These are phyloP conservation scores for Apocheima hispidaria DNA, from an alignment of 2,888 invertebrate genomes.

Conservation along the genomic window DNA sequence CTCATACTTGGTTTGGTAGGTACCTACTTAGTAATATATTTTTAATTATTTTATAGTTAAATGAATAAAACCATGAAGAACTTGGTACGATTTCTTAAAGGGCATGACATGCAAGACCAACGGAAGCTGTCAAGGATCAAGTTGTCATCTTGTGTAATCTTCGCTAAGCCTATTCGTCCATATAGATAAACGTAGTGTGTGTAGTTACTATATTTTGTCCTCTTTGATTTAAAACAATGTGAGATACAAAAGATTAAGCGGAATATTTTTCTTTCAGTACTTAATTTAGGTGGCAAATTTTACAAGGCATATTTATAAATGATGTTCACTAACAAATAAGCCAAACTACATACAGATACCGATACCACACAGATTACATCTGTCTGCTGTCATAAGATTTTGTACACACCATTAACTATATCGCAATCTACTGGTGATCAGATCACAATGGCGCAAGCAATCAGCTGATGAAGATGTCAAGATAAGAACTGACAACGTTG, in stretches of 20 bases:
- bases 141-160: conserved; percentile 66
- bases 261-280: too few relatives aligned
- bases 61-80: too few relatives aligned
- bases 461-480: conserved; percentile 62
- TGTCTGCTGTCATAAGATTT: conserved; percentile 64
- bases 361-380: conserved; percentile 60
- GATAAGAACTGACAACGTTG: conserved; percentile 56
- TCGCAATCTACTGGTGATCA: conserved; percentile 57
- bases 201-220: background rate
- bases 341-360: too few relatives aligned
- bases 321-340: background rate
- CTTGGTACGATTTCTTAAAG: too few relatives aligned
- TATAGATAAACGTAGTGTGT: background rate
- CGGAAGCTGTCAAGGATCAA: conserved; percentile 43
- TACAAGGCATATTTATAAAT: too few relatives aligned
- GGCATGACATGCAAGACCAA: conserved; percentile 67
- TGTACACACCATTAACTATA: conserved; percentile 66
- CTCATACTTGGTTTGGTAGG: too few relatives aligned
- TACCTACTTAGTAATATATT: too few relatives aligned
- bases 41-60: too few relatives aligned
- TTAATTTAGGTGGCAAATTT: too few relatives aligned
- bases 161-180: conserved; percentile 51
- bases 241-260: too few relatives aligned
- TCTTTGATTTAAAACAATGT: too few relatives aligned
- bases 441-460: conserved; percentile 54